Evolutionary conservation across 2,113 vertebrate genomes (phyloP), one percentile per base, ranked within the genome.

Genomic region (Actenoides hombroni): DNA sequence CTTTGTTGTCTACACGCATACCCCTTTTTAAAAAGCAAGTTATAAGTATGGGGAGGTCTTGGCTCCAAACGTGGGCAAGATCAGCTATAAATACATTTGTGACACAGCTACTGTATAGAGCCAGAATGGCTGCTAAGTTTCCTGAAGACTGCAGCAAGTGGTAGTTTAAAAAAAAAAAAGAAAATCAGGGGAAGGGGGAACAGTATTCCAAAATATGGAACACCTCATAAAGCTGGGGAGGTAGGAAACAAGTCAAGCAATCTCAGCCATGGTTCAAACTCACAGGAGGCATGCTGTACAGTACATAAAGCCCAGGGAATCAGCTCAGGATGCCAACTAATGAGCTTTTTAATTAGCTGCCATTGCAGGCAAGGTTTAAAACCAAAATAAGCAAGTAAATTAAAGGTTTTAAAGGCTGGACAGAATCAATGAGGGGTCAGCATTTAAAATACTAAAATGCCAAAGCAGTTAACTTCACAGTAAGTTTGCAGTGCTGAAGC

Each of bases 331-430:
- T 84, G 93, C 86, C 86, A 91, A 44, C 87, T 97, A 96, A 97
- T 85, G 94, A 96, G 95, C 74, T 95, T 96, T 97, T 96, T 96
- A 97, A 97, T 96, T 93, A 96, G 88, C 90, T 92, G 88, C 73
- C 70, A 90, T 93, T 63, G 84, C 83, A 95, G 75, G 75, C 90
- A 35, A 89, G 80, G 83, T 91, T 96, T 92, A 84, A 96, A 94
- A 88, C 94, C 92, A 91, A 64, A 97, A 95, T 94, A 97, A 97
- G 93, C 88, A 67, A 88, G 94, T 94, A 91, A 97, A 93, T 95
- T 80, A 95, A 96, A 97, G 96, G 95, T 95, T 95, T 94, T 83
- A 95, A 95, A 81, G 86, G 79, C 91, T 82, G 92, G 75, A 80
- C n/a, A 63, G 75, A 83, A 96, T 97, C 94, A 79, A 81, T 86